Base-by-base conservation (phyloP, 2,888 invertebrate genomes). In the Pemphredon lugubris region DNA sequence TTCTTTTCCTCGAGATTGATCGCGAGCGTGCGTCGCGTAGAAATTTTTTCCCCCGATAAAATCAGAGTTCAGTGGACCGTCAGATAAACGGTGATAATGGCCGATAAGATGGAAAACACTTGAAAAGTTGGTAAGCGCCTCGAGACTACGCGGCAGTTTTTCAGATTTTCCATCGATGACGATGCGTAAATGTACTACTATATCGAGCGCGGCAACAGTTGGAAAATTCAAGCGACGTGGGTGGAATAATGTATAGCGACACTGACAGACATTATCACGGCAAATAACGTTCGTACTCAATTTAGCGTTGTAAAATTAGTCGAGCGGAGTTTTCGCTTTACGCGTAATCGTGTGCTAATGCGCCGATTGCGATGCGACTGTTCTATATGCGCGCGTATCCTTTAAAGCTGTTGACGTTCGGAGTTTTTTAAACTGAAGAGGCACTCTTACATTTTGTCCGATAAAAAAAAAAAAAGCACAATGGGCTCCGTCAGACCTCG, bases 321-420 rank as follows among this genome's bases (percentile, higher is more conserved):
- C 61, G 65, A 34, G 26, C 48, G 26, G 20, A 13, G 21, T 18
- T 30, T 55, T 61, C 32, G 39, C 48, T 51, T 60, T 75, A 69
- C 61, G 20, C 75, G 40, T 39, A 58, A 50, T 55, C 57, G 51
- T 50, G 59, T 23, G 55, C 26, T 66, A 74, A 75, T 74, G 45
- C 39, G n/a, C 39, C 59, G 60, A 67, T 75, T 73, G 21, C 21
- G 44, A 74, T 50, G 57, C 68, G 20, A 21, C 13, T 42, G 51
- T 39, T 50, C 63, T 32, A 63, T 50, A 63, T 63, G 45, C 45
- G 64, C 45, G 32, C 37, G 23, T 20, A 11, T 39, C 32, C 21
- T 48, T 48, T 48, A 3, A 39, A n/a, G 4, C 32, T 9, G 16
- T 42, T 30, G 34, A 18, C 21, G n/a, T 20, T 53, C 16, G n/a